phyloP scores from a whole-genome alignment of 2,113 vertebrate species.

The Malurus melanocephalus region DNA sequence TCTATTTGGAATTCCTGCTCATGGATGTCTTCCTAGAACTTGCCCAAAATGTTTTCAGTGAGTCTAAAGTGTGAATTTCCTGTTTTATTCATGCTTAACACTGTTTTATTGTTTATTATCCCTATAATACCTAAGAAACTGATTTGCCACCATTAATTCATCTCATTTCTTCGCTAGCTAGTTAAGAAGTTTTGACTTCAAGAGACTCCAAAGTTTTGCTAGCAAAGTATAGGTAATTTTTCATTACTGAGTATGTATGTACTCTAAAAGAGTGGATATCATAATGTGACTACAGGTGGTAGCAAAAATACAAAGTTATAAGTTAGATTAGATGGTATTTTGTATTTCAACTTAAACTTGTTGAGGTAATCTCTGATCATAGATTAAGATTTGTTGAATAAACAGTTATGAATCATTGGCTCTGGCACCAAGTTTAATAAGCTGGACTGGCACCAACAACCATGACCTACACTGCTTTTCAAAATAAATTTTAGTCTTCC shows the following conservation, averaged over 20 bases:
- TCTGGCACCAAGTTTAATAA: not conserved
- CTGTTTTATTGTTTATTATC: not conserved
- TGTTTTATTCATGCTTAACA: not conserved
- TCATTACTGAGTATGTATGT: not conserved
- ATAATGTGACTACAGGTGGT: not conserved
- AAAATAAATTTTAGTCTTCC: conserved; percentile 24
- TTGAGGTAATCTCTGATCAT: not conserved
- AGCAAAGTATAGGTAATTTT: not conserved
- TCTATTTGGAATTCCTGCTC: not conserved
- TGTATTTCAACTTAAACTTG: not conserved
- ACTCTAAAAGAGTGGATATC: not conserved
- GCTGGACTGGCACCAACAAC: not conserved
- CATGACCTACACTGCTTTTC: not conserved
- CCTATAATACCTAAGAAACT: not conserved
- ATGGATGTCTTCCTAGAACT: not conserved
- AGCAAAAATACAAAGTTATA: not conserved
- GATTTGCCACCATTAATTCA: not conserved
- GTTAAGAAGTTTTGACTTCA: not conserved
- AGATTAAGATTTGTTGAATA: not conserved
- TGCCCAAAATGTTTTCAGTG: not conserved
- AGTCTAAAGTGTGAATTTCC: not conserved
- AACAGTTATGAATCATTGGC: not conserved
- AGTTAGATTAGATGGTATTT: not conserved
- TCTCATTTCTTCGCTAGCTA: not conserved
- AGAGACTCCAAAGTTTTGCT: not conserved